Percentiles rank a stretch among this genome's conserved stretches.
These are phyloP conservation scores for Pelmatolapia mariae DNA, from an alignment of 2,113 vertebrate genomes.

Conservation along the genomic window DNA sequence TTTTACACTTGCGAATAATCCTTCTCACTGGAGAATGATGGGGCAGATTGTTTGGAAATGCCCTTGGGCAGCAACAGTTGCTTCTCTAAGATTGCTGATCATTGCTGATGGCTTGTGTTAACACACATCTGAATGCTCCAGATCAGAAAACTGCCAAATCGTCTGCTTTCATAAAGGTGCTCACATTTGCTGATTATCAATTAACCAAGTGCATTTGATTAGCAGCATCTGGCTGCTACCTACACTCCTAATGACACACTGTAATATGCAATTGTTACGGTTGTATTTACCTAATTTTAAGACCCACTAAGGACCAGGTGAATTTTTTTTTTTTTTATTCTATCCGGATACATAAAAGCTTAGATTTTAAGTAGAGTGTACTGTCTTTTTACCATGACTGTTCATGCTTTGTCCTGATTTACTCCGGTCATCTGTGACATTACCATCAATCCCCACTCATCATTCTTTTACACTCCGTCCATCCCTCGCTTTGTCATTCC, in stretches of 20 bases:
- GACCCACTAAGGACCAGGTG: background rate
- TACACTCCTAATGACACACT: background rate
- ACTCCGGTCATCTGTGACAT: background rate
- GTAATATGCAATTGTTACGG: background rate
- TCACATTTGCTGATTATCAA: background rate
- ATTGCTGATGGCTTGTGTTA: background rate
- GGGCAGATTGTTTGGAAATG: background rate
- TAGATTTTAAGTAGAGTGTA: background rate
- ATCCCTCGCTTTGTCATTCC: background rate
- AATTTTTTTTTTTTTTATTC: background rate
- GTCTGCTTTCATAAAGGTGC: background rate
- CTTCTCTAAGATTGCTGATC: background rate
- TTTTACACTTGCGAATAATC: background rate
- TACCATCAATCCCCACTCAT: background rate
- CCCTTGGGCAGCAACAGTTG: background rate
- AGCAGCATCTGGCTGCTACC: background rate
- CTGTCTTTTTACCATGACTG: background rate
- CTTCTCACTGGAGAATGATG: background rate
- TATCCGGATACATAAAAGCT: accelerated
- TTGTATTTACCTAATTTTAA: background rate
- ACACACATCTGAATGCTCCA: background rate
- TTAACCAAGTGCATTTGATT: background rate
- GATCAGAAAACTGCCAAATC: background rate
- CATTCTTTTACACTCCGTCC: background rate
- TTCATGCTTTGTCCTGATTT: background rate